These are phyloP conservation scores for Teleogryllus oceanicus DNA, from an alignment of 2,888 invertebrate species.

Conservation along the genomic window DNA sequence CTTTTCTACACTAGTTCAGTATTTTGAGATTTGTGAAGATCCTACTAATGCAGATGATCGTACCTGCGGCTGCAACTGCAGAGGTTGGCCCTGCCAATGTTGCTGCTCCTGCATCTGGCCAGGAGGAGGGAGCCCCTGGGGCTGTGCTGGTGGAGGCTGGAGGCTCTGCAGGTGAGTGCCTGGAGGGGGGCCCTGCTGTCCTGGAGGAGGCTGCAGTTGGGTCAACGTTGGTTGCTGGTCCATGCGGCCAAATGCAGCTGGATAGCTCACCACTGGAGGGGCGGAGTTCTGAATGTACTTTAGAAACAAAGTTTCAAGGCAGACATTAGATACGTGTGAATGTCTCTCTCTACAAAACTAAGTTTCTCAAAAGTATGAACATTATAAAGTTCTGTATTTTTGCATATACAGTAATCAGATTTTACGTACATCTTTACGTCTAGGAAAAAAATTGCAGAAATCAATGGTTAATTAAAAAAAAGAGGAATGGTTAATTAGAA, in stretches of 20 bases:
- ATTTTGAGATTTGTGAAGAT: background rate
- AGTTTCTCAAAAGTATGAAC: too few relatives aligned
- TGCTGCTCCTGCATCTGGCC: constrained; percentile 20
- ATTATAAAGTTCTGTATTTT: too few relatives aligned
- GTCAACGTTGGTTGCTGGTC: constrained; percentile 26
- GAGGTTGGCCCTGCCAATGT: constrained; percentile 25
- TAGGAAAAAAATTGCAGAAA: too few relatives aligned
- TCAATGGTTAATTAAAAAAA: too few relatives aligned
- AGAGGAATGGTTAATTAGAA: too few relatives aligned
- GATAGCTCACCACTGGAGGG: constrained; percentile 29
- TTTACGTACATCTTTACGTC: too few relatives aligned
- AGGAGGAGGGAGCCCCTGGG: background rate
- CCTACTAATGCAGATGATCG: background rate
- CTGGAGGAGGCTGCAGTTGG: constrained; percentile 23
- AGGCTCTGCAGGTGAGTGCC: constrained; percentile 19
- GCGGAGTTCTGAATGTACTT: constrained; percentile 32
- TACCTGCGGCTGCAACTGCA: background rate
- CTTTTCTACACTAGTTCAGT: too few relatives aligned
- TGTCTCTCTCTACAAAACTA: too few relatives aligned
- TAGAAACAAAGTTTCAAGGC: too few relatives aligned
- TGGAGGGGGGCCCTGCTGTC: background rate
- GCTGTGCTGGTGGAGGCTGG: constrained; percentile 23
- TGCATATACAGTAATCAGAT: too few relatives aligned
- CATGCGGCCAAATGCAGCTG: constrained; percentile 30
- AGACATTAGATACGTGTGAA: too few relatives aligned